Evolutionary conservation across 2,888 invertebrate genomes (phyloP).

Genomic region (Ceratothoa steindachneri): DNA sequence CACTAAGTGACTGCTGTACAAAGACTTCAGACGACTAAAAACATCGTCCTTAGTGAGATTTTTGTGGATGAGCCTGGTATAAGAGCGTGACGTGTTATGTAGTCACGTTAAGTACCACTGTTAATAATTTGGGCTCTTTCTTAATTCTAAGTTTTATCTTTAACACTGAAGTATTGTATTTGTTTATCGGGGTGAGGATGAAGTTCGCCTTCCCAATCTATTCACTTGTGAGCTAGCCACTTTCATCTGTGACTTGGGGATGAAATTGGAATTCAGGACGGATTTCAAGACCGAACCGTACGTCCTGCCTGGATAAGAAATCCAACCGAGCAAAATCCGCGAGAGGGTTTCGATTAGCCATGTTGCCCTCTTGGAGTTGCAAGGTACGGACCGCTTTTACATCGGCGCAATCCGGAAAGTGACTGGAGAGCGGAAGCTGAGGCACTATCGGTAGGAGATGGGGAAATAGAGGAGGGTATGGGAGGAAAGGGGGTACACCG

Average conservation of each 20-base stretch:
- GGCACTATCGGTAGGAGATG: conserved; percentile 37
- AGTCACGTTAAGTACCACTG: no score
- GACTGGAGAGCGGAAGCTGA: conserved; percentile 29
- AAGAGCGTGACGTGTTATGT: no score
- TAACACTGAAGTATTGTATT: no score
- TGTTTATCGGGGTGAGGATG: neutral
- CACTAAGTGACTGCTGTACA: no score
- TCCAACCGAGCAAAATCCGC: conserved; percentile 20
- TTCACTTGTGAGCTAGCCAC: conserved; percentile 12
- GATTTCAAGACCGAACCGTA: conserved; percentile 31
- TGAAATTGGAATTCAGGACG: conserved; percentile 36
- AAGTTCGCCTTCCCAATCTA: neutral
- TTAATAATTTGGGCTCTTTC: no score
- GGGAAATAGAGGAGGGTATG: conserved; percentile 40
- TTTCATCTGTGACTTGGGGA: conserved; percentile 36
- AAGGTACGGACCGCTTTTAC: conserved; percentile 22
- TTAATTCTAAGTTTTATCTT: no score
- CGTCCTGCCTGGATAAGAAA: conserved; percentile 28
- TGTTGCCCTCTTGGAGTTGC: neutral
- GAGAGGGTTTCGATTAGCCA: neutral
- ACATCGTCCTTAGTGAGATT: no score
- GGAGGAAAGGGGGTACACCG: conserved; percentile 28
- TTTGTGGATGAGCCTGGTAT: no score
- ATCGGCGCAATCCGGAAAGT: conserved; percentile 27
- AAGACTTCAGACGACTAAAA: no score